These are phyloP conservation scores for Nasonovia ribisnigri DNA, from an alignment of 2,888 invertebrate species.

Conservation along the genomic window DNA sequence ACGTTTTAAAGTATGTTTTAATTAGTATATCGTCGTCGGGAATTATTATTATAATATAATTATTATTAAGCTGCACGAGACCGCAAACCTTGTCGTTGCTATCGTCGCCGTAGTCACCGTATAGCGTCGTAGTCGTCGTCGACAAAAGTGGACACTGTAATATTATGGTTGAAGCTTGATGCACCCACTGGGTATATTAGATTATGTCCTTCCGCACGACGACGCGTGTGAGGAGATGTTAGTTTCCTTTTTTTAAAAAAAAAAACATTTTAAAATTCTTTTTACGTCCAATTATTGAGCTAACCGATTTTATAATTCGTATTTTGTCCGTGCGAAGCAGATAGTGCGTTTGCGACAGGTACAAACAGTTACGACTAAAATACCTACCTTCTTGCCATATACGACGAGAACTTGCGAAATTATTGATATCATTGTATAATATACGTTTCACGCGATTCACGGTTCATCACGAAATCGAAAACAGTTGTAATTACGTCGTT, in stretches of 20 bases:
- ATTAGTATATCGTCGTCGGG: slow-evolving; percentile 16
- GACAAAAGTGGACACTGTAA: not conserved
- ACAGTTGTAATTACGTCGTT: not conserved
- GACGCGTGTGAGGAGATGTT: not conserved
- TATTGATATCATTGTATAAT: not conserved
- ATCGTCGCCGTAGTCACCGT: not conserved
- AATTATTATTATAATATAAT: not conserved
- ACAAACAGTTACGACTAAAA: not conserved
- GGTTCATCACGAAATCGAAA: not conserved
- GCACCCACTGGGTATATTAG: not conserved
- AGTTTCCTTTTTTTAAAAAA: not conserved
- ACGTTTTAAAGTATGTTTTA: slow-evolving; percentile 44
- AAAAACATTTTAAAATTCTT: not conserved
- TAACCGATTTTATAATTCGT: not conserved
- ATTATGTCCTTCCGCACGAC: not conserved
- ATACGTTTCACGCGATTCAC: not conserved
- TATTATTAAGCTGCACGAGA: not conserved
- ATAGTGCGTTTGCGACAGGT: not conserved
- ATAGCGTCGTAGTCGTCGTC: not conserved
- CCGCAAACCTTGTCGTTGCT: slow-evolving; percentile 19
- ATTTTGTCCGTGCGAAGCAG: not conserved
- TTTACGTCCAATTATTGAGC: not conserved
- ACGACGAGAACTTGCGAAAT: not conserved
- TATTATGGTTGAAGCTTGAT: not conserved
- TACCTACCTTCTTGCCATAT: not conserved